phyloP scores from a whole-genome alignment of 2,113 vertebrate genomes.

The Siniperca chuatsi region DNA sequence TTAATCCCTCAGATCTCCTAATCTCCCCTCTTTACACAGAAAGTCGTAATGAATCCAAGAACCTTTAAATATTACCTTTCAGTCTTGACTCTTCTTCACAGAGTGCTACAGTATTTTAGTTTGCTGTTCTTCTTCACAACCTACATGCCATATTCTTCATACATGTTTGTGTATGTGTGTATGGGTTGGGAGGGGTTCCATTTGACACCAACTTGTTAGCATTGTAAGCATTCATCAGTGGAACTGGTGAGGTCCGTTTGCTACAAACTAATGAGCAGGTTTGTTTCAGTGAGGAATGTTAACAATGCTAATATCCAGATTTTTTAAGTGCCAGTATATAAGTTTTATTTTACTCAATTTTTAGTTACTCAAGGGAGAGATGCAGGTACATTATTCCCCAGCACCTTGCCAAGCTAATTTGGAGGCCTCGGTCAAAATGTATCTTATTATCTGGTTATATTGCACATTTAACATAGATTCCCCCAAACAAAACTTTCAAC shows the following conservation, averaged over 20 bases:
- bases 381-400: background rate
- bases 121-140: background rate
- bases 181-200: background rate
- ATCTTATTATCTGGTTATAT: background rate
- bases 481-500: background rate
- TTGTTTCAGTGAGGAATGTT: background rate
- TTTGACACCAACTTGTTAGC: constrained; percentile 24
- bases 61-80: constrained; percentile 13
- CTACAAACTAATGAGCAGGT: constrained; percentile 21
- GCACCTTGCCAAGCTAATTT: background rate
- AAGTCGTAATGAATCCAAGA: constrained; percentile 18
- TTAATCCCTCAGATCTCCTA: constrained; percentile 43
- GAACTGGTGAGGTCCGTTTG: background rate
- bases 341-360: background rate
- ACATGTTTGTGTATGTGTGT: background rate
- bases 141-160: background rate
- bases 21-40: constrained; percentile 36
- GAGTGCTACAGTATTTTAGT: background rate
- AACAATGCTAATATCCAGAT: background rate
- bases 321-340: too few species aligned
- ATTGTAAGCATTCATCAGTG: constrained; percentile 28
- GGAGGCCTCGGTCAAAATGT: background rate
- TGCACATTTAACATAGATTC: background rate
- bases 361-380: background rate
- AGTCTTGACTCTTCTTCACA: background rate